Conservation (phyloP, 2,888 invertebrate genomes). For the Plagodis dolabraria region DNA sequence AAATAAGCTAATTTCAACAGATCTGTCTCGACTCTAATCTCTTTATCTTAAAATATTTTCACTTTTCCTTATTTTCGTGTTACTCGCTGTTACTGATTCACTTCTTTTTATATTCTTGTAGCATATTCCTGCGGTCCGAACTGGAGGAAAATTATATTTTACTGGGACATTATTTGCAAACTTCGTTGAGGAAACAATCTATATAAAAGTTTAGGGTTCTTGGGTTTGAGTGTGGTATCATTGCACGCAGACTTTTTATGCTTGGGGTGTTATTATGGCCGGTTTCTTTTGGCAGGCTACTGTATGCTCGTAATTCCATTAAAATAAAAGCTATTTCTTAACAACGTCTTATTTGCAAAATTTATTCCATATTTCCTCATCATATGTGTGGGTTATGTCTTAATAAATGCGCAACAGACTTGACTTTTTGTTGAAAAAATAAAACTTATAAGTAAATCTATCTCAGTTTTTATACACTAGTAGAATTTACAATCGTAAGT, state of each 20-base stretch:
- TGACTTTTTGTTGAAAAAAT: no score
- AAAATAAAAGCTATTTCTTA: no score
- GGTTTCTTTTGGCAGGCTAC: neutral
- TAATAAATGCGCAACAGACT: no score
- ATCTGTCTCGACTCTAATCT: neutral
- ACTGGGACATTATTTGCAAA: constrained; percentile 30
- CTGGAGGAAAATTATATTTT: constrained; percentile 22
- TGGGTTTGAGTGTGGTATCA: constrained; percentile 34
- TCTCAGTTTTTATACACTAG: no score
- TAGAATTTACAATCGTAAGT: no score
- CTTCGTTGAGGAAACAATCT: constrained; percentile 34
- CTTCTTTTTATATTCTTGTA: constrained; percentile 21
- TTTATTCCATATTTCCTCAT: no score
- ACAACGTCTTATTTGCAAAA: no score
- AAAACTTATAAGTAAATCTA: no score
- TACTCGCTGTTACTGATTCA: constrained; percentile 21
- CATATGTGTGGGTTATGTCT: no score
- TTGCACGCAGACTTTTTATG: constrained; percentile 25
- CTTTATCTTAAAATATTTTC: constrained; percentile 1
- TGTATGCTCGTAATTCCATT: no score
- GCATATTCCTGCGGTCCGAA: constrained; percentile 24
- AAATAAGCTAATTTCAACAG: neutral
- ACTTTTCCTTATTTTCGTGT: constrained; percentile 21
- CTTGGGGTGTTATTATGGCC: constrained; percentile 26
- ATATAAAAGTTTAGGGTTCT: constrained; percentile 38